Base-by-base conservation (phyloP, 2,888 invertebrate genomes). In the Catocala sponsa region DNA sequence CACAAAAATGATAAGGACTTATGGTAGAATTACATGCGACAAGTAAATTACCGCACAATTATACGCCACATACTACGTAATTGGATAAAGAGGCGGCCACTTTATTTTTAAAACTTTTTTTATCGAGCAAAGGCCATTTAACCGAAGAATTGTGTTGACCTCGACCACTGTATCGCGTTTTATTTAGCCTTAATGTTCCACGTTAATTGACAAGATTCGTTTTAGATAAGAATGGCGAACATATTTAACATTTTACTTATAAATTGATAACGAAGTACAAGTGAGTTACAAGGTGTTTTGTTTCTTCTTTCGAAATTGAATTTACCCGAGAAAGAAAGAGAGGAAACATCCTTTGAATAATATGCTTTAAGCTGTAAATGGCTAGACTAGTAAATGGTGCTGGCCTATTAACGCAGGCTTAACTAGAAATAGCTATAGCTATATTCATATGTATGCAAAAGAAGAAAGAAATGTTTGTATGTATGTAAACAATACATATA, bases 31-130 rank as follows among this genome's bases (percentile, higher is more conserved):
- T 72, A 83, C 85, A 85, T 76, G 85, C 85, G 83, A 86, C 84
- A 79, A 67, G 76, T 72, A 83, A 87, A 87, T 85, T 84, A 82
- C 80, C 60, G 55, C 74, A 78, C 81, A 83, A 82, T 84, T 84
- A 83, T 70, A 77, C 69, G 72, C 47, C 76, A 65, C 66, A 80
- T 73, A 72, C 70, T 71, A 70, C 63, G 65, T 81, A 84, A 82
- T 81, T 83, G 84, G 80, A 70, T 82, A 84, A 81, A 78, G 75
- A 84, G 80, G 66, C 67, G 55, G 63, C 67, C 35, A 9, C 35
- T 38, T 63, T 65, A 70, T 70, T 62, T 65, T 64, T 59, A 38
- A 38, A 38, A 38, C 35, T 60, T 65, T 70, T 64, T 65, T 65
- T 70, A 62, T 50, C 43, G 38, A 55, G n/a, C 51, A 44, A 43